Percentiles rank a stretch among this genome's conserved stretches.
Conservation (phyloP, 2,888 invertebrate genomes). For the Bruchidius siliquastri region DNA sequence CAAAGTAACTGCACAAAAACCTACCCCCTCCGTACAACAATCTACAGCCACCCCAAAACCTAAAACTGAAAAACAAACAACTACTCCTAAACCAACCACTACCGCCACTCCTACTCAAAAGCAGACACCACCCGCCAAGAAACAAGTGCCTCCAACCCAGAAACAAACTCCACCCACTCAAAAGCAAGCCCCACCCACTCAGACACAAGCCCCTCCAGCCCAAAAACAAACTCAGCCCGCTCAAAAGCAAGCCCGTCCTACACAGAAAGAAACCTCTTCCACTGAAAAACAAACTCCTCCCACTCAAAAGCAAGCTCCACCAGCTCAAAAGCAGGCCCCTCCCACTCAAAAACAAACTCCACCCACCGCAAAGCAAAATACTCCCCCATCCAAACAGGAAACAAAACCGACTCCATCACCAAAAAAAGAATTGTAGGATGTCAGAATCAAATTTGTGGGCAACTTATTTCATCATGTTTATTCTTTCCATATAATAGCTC, state of each 20-base stretch:
- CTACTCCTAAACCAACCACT: constrained; percentile 23
- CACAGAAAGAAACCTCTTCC: constrained; percentile 21
- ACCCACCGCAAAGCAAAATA: not conserved
- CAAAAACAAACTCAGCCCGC: constrained; percentile 22
- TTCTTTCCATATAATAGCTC: no score
- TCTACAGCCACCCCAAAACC: constrained; percentile 16
- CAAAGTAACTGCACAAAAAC: constrained; percentile 15
- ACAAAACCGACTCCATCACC: not conserved
- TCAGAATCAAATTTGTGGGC: not conserved
- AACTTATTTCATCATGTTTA: not conserved
- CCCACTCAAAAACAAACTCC: constrained; percentile 3
- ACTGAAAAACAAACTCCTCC: constrained; percentile 22
- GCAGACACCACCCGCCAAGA: constrained; percentile 21
- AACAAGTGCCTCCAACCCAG: constrained; percentile 27
- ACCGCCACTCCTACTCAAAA: constrained; percentile 13
- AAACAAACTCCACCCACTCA: constrained; percentile 23
- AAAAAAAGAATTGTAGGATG: not conserved
- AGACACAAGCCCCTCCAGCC: constrained; percentile 25
- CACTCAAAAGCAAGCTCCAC: constrained; percentile 20
- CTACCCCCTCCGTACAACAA: constrained; percentile 7
- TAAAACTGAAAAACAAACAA: constrained; percentile 14
- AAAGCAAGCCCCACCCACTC: constrained; percentile 25
- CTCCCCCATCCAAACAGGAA: not conserved
- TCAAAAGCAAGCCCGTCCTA: constrained; percentile 14
- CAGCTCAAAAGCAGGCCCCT: constrained; percentile 3